Percentiles rank a stretch among this genome's conserved stretches.
Evolutionary conservation across 2,888 invertebrate genomes (phyloP).

Genomic region (Eupithecia centaureata): DNA sequence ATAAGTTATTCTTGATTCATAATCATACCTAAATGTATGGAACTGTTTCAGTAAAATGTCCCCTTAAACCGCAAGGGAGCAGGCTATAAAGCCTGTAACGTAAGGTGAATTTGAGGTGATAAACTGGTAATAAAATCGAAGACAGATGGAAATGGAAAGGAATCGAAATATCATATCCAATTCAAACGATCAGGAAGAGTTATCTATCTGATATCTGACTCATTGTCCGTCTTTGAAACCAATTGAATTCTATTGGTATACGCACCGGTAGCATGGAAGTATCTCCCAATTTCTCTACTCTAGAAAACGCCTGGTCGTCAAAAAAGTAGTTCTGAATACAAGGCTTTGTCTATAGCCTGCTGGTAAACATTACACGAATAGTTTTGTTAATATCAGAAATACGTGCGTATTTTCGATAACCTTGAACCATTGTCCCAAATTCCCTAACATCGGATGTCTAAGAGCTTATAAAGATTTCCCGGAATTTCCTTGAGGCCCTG

Average conservation of each 20-base stretch:
- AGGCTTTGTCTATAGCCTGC: too few species aligned
- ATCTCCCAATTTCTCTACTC: neutral
- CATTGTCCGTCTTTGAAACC: neutral
- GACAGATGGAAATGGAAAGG: too few species aligned
- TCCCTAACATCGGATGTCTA: slow-evolving; percentile 1
- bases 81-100: neutral
- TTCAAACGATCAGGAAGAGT: neutral
- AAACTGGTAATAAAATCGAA: slow-evolving; percentile 30
- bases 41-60: neutral
- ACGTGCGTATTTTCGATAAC: slow-evolving; percentile 1
- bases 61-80: neutral
- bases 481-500: neutral
- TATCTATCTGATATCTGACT: neutral
- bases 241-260: neutral
- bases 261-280: neutral
- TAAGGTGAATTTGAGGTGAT: slow-evolving; percentile 15
- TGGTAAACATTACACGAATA: neutral
- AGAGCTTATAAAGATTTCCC: slow-evolving; percentile 9
- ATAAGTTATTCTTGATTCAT: neutral
- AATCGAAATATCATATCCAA: slow-evolving; percentile 15
- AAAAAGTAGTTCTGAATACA: too few species aligned
- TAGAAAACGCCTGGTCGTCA: neutral
- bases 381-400: neutral
- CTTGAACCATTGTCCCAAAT: slow-evolving; percentile 1
- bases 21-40: neutral